A percentile compares a stretch with the other conserved stretches of the same genome.
These are phyloP conservation scores for Anoplius nigerrimus DNA, from an alignment of 2,888 invertebrate genomes.

Conservation along the genomic window DNA sequence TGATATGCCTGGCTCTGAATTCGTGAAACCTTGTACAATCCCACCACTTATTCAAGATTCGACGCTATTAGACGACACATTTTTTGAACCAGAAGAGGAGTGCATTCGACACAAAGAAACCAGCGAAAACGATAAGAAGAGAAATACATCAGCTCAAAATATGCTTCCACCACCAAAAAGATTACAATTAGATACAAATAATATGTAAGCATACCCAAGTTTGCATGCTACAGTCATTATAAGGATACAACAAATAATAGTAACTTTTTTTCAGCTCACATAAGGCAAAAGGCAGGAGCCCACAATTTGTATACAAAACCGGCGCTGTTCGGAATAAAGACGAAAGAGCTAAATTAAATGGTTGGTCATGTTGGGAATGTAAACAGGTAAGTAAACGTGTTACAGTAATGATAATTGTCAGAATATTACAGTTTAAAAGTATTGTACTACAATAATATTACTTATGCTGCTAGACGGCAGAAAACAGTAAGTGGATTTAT, in stretches of 20 bases:
- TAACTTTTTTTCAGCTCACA: conserved; percentile 17
- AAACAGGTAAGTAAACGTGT: conserved; percentile 62
- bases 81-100: conserved; percentile 20
- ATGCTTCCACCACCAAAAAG: conserved; percentile 16
- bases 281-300: background rate
- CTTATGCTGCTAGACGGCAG: too few species aligned
- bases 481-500: background rate
- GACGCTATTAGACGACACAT: conserved; percentile 32
- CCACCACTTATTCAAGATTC: background rate
- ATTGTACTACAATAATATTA: background rate
- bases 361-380: conserved; percentile 74
- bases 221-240: background rate
- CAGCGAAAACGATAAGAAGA: background rate
- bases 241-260: background rate
- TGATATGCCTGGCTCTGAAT: too few species aligned
- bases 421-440: background rate
- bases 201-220: conserved; percentile 29
- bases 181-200: conserved; percentile 19
- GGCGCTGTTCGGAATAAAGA: conserved; percentile 65
- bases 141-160: background rate
- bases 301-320: conserved; percentile 52
- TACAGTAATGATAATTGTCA: background rate
- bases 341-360: conserved; percentile 70
- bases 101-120: background rate
- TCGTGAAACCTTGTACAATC: background rate